Evolutionary conservation across 1,140 invertebrate species (phyloP), one percentile per base, ranked within the genome.

Genomic region (Nephila pilipes): DNA sequence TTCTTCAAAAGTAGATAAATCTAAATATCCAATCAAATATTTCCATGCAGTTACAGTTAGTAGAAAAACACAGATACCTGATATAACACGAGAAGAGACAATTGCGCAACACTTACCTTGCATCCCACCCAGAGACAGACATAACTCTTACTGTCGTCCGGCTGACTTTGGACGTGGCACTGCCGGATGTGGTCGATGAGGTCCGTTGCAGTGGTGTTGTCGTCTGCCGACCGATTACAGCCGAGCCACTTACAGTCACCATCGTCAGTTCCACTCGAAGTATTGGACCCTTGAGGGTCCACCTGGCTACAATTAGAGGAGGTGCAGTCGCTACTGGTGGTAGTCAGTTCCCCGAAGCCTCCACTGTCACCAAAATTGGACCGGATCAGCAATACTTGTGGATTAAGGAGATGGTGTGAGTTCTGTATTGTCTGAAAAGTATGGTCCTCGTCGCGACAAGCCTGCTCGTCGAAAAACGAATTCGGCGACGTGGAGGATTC

Each of bases 31-130:
- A 46, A 46, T 46, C 12, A 46, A 46, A 46, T 46, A 46, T 46
- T 46, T 46, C 38, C 46, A 46, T 46, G 6, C 12, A 10, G 6
- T 46, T 6, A 46, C 46, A 46, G 12, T 46, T 10, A 46, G 46
- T 10, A 46, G 6, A 46, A 46, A 6, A 46, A 10, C 46, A 46
- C 12, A 46, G 0, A 46, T 46, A 0, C 46, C 6, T 10, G 12
- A 46, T 46, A 46, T 10, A 46, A 46, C 12, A 46, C 6, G 12
- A 46, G 46, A 46, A 6, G 6, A 0, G 46, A 46, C n/a, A n/a
- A n/a, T n/a, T n/a, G n/a, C 6, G 46, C 6, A 10, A 10, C 5
- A 22, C 92, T 88, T n/a, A 89, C 98, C 95, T 99, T 93, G 75
- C 92, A 93, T 55, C 92, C 92, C 10, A 89, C 69, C 92, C 92